These are phyloP conservation scores for Lineus longissimus DNA, from an alignment of 1,140 invertebrate genomes.

Conservation along the genomic window DNA sequence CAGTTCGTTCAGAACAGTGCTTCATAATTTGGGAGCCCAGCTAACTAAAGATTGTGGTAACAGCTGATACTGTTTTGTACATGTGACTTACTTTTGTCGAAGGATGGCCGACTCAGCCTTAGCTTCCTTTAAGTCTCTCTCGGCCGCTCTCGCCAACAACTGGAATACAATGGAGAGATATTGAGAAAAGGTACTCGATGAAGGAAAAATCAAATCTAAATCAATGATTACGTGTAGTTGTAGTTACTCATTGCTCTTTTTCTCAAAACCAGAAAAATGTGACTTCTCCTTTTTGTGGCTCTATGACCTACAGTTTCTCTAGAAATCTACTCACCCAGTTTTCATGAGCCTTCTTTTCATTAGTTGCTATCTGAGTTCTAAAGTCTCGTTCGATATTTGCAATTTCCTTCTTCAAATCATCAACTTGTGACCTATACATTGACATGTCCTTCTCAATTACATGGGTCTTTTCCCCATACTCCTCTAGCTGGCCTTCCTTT, in stretches of 20 bases:
- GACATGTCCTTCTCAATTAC: conserved; percentile 30
- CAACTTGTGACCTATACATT: conserved; percentile 29
- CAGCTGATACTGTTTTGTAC: neutral
- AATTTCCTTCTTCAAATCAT: conserved; percentile 44
- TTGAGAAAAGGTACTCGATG: neutral
- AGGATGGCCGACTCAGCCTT: conserved; percentile 36
- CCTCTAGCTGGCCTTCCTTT: conserved; percentile 62
- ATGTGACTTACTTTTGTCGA: conserved; percentile 40
- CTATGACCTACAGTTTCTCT: neutral
- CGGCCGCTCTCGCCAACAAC: conserved; percentile 41
- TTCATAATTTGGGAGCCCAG: no score
- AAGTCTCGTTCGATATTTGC: conserved; percentile 44
- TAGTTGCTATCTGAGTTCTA: conserved; percentile 44
- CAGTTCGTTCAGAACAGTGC: no score
- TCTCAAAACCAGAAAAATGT: no score
- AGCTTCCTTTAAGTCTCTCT: conserved; percentile 42
- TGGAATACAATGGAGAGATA: conserved; percentile 17
- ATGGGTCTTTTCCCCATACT: conserved; percentile 29
- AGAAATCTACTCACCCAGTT: conserved; percentile 42
- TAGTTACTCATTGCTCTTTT: no score
- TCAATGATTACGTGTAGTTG: neutral
- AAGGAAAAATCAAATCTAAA: neutral
- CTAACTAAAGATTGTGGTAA: no score
- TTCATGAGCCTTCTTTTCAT: conserved; percentile 51
- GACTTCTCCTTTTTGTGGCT: no score